Evolutionary conservation across 2,888 invertebrate species (phyloP), one percentile per base, ranked within the genome.

Genomic region (Crocallis elinguaria): DNA sequence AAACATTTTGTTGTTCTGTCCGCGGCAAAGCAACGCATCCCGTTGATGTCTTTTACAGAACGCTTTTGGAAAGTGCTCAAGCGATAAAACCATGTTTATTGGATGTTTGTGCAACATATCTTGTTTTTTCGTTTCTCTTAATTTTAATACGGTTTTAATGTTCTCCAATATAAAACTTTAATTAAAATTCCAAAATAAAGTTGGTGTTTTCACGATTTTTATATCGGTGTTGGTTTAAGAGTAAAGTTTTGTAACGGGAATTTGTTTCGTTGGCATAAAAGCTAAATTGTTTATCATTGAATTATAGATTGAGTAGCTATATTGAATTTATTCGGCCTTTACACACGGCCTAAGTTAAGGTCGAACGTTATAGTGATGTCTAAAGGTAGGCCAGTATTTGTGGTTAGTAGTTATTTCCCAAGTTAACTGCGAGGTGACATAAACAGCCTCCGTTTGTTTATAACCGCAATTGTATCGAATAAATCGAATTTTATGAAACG

Each of bases 21-120:
- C 30, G 57, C 46, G 57, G 50, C 56, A 60, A 35, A 49, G 13
- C 23, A 14, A 39, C 33, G 57, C 73, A 82, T 79, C 86, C 75
- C 89, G 89, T 89, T 89, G 87, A 89, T 84, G 88, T 89, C 86
- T 88, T 90, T 88, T 86, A 78, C 84, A 86, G 79, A 76, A 81
- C 82, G 75, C 78, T 80, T 84, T 85, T 86, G 82, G 85, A 86
- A 87, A 85, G 85, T 83, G 79, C 75, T 77, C 72, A 64, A 68
- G 75, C 76, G 76, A 75, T 77, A 77, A 77, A 77, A 77, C 67
- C 75, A 71, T 77, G 75, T 82, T 77, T 72, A 77, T 71, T 76
- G 69, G 69, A 64, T 75, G 73, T 82, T 80, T 81, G 68, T 71
- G 67, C 71, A 69, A 67, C 60, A 70, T 69, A 67, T 72, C 69